Percentiles rank a stretch among this genome's conserved stretches.
Evolutionary conservation across 1,140 invertebrate species (phyloP).

Genomic region (Wiebesia pumilae): DNA sequence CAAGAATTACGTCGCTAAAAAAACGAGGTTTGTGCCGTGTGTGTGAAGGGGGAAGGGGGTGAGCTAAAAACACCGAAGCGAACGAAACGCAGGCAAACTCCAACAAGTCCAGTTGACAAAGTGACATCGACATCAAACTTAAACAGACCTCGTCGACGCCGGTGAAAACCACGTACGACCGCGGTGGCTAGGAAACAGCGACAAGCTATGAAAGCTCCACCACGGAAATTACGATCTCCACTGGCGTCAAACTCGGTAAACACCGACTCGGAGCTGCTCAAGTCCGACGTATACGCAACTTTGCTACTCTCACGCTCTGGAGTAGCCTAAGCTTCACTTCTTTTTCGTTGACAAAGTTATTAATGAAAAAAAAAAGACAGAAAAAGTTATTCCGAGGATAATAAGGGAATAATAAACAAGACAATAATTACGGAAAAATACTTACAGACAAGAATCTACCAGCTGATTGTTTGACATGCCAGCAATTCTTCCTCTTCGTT

Average conservation of each 20-base stretch:
- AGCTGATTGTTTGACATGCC: constrained; percentile 77
- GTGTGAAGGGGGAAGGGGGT: neutral
- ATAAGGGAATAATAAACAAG: neutral
- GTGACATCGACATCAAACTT: constrained; percentile 17
- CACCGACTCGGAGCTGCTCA: neutral
- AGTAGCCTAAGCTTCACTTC: neutral
- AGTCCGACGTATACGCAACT: neutral
- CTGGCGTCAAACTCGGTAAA: neutral
- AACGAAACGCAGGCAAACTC: neutral
- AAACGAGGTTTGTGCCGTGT: neutral
- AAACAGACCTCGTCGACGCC: neutral
- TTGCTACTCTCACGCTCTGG: neutral
- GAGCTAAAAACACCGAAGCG: neutral
- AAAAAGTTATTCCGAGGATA: neutral
- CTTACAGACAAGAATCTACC: constrained; percentile 77
- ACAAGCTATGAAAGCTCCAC: constrained; percentile 1
- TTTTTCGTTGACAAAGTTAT: neutral
- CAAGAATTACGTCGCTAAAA: too few species aligned
- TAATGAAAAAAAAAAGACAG: neutral
- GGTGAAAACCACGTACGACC: neutral
- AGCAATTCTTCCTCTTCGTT: constrained; percentile 64
- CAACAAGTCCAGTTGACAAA: neutral
- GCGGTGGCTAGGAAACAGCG: neutral
- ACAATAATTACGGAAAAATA: constrained; percentile 52
- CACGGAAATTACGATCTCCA: neutral